Evolutionary conservation across 1,140 invertebrate genomes (phyloP), one percentile per base, ranked within the genome.

Genomic region (Wiebesia pumilae): DNA sequence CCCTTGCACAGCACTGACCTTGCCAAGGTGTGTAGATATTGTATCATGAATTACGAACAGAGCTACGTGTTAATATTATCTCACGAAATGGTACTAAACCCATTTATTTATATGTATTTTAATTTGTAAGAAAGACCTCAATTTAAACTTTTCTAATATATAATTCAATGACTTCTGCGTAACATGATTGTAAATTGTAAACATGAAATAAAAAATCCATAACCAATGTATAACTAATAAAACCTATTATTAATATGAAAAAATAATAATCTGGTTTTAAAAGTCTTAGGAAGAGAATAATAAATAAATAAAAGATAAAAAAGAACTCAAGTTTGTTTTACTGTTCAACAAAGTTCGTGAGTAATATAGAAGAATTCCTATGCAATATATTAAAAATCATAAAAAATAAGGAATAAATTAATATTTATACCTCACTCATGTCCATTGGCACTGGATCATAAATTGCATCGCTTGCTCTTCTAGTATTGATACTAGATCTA

Each of bases 401-500:
- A 88, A 78, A 33, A 30, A 51, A 12, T 30, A 24, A 79, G 35
- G 58, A 35, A 58, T 58, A 47, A 51, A 79, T 58, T 67, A 87
- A 58, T 65, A 81, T 89, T 90, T 89, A 84, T 95, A 95, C 95
- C 94, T 95, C 95, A 92, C 94, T 95, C 92, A 95, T 93, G 89
- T 95, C 94, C 94, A 95, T 95, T 90, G 94, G 94, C 40, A 95
- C 94, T 77, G 94, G 93, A 84, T 95, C 94, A 82, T 95, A 95
- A 86, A 95, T 95, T 24, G 91, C 93, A 85, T 95, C 95, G 24
- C 90, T 92, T 43, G 92, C 90, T 81, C 89, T 90, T 84, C 89
- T 91, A 62, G 67, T 77, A 19, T 38, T 65, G 58, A 88, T 73
- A 79, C 27, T 35, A 62, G 80, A 71, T 84, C 87, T 87, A 73